A percentile compares a stretch with the other conserved stretches of the same genome.
These are phyloP conservation scores for Muntiacus muntjak DNA, from an alignment of 2,113 vertebrate genomes.

Conservation along the genomic window DNA sequence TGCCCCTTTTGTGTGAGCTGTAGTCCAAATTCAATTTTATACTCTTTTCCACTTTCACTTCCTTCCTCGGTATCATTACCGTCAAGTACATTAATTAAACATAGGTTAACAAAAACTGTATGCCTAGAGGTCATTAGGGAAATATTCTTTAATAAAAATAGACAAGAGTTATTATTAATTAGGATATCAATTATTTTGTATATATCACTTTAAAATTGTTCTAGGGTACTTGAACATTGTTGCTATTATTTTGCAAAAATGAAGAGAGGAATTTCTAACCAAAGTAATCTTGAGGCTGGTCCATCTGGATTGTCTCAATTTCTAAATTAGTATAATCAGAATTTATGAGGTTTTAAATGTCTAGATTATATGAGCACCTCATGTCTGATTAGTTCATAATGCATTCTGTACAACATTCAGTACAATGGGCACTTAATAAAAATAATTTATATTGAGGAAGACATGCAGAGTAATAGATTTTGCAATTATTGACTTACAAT, in stretches of 20 bases:
- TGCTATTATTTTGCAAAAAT: not conserved
- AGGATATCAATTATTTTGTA: not conserved
- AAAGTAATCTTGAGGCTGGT: not conserved
- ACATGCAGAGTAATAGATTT: constrained; percentile 26
- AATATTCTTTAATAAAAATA: constrained; percentile 15
- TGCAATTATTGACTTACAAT: not conserved
- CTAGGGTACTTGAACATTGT: not conserved
- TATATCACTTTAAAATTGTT: constrained; percentile 7
- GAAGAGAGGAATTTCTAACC: constrained; percentile 15
- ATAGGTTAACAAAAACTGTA: not conserved
- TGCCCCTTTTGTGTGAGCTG: not conserved
- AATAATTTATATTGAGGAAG: not conserved
- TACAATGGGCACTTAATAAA: not conserved
- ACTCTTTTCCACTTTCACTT: not conserved
- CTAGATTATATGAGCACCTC: constrained; percentile 8
- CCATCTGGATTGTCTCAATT: constrained; percentile 9
- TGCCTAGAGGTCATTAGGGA: not conserved
- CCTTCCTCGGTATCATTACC: not conserved
- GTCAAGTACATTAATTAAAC: constrained; percentile 2
- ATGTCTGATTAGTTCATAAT: constrained; percentile 35
- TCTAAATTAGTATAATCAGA: constrained; percentile 31
- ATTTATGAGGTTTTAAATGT: constrained; percentile 28
- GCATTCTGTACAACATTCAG: not conserved
- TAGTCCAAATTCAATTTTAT: not conserved
- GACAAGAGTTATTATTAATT: constrained; percentile 16